phyloP scores from a whole-genome alignment of 2,797 vertebrate genomes.

The Acanthurus leucopareius region DNA sequence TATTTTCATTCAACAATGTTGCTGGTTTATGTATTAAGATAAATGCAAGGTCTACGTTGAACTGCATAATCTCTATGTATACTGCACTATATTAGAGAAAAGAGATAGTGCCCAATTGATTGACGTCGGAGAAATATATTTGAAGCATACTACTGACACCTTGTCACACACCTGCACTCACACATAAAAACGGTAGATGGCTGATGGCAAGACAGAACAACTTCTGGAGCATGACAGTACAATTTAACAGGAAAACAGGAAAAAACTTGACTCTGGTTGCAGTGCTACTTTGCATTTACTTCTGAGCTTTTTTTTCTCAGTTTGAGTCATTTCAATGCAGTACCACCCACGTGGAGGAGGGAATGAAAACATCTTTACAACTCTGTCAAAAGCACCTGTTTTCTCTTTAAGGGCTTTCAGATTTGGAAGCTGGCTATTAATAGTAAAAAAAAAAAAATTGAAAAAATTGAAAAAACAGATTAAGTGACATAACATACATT shows the following conservation, averaged over 20 bases:
- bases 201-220: not conserved
- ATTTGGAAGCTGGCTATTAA: not conserved
- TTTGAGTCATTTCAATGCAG: slow-evolving; percentile 13
- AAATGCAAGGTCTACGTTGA: not conserved
- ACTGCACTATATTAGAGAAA: slow-evolving; percentile 2
- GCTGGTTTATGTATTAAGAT: not conserved
- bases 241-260: not conserved
- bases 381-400: not conserved
- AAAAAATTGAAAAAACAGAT: not conserved
- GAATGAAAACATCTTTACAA: slow-evolving; percentile 1
- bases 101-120: not conserved
- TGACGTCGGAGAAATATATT: not conserved
- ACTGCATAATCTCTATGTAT: not conserved
- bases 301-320: not conserved
- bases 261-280: not conserved
- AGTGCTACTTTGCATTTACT: slow-evolving; percentile 10
- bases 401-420: not conserved
- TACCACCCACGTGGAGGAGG: slow-evolving; percentile 19
- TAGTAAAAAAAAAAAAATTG: not conserved
- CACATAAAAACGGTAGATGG: slow-evolving; percentile 1
- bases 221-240: not conserved
- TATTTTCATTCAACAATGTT: not conserved
- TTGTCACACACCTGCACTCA: slow-evolving; percentile 5
- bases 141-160: slow-evolving; percentile 7
- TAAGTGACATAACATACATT: not conserved